These are phyloP conservation scores for Artibeus lituratus DNA, from an alignment of 2,797 vertebrate genomes.

Conservation along the genomic window DNA sequence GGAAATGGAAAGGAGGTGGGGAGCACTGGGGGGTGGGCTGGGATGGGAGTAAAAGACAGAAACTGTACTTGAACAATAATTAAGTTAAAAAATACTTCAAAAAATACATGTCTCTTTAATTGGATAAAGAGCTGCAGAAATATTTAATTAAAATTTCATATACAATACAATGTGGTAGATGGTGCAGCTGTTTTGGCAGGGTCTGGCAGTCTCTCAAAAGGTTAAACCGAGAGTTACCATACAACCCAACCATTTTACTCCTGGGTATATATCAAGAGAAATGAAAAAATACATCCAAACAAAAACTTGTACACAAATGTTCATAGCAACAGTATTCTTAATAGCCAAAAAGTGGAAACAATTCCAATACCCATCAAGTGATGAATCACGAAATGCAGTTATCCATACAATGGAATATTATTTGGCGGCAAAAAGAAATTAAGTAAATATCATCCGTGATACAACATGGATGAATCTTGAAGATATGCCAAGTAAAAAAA, in stretches of 20 bases:
- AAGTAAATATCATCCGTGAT: too few relatives aligned
- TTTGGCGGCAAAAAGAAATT: neutral
- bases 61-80: too few relatives aligned
- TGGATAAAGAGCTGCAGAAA: neutral
- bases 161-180: neutral
- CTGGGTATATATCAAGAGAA: neutral
- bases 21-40: too few relatives aligned
- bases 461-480: neutral
- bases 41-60: too few relatives aligned
- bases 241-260: neutral
- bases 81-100: too few relatives aligned
- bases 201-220: neutral
- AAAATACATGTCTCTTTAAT: neutral
- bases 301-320: neutral
- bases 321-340: neutral
- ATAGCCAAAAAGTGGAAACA: neutral
- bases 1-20: too few relatives aligned
- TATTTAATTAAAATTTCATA: neutral
- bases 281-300: neutral
- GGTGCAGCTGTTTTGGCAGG: neutral
- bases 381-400: neutral
- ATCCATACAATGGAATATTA: neutral
- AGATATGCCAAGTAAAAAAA: neutral
- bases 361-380: neutral
- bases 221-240: neutral